Percentiles rank a stretch among this genome's conserved stretches.
phyloP scores from a whole-genome alignment of 1,140 invertebrate species.

The Panonychus citri region DNA sequence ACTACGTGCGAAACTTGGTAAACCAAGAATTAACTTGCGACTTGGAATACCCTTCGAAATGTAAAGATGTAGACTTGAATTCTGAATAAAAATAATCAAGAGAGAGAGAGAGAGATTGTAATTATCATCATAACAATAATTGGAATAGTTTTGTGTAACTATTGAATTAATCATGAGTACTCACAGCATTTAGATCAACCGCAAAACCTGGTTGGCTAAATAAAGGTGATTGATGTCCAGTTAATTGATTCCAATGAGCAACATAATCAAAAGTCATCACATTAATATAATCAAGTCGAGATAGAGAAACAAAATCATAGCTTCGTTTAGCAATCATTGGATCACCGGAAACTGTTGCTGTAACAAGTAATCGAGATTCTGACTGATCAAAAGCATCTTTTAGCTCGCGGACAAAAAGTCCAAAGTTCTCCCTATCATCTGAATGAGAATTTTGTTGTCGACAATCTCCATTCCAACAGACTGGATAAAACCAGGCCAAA shows the following conservation, averaged over 20 bases:
- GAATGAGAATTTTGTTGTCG: background rate
- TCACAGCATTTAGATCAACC: background rate
- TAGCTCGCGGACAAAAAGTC: background rate
- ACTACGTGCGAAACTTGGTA: background rate
- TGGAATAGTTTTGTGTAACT: no score
- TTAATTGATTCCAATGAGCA: background rate
- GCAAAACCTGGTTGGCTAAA: background rate
- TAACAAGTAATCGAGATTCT: background rate
- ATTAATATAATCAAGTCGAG: background rate
- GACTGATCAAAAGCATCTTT: background rate
- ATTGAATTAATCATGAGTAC: background rate
- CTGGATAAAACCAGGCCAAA: constrained; percentile 73
- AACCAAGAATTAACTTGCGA: constrained; percentile 18
- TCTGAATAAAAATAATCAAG: background rate
- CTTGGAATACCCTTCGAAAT: constrained; percentile 40
- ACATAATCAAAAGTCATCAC: background rate
- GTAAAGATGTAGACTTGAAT: background rate
- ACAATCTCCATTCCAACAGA: constrained; percentile 73
- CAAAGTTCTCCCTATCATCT: background rate
- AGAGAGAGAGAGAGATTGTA: no score
- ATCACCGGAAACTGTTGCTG: background rate
- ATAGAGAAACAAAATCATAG: background rate
- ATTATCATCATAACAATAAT: no score
- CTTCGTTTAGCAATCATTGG: background rate
- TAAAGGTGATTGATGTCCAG: background rate